Evolutionary conservation across 92 coral and sea anemone genomes (phyloP), one percentile per base, ranked within the genome.

Genomic region (Palythoa grandis): DNA sequence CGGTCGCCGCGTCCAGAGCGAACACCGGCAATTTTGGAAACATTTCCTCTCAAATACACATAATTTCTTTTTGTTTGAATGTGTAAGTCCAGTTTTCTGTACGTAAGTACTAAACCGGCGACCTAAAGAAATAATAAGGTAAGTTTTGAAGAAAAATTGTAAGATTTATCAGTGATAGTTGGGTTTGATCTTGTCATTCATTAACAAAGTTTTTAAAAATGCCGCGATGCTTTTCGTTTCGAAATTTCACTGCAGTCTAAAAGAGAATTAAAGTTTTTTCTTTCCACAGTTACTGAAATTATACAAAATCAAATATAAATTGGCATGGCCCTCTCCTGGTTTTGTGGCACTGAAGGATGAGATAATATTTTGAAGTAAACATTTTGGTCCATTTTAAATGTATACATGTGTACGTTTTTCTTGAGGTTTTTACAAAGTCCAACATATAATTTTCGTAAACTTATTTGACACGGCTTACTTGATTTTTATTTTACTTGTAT

Each of bases 1-100:
- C 92, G 93, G 85, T 82, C 91, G 99, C 98, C 99, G 99, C 99
- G 99, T 95, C 95, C 98, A 83, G 93, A 76, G 82, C 85, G 87
- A 75, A 72, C 83, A 82, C 94, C 92, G 92, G 96, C 87, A 86
- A 88, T 78, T 80, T 80, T 65, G 75, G 60, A 76, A 76, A 40
- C 37, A 16, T 73, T 89, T 70, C 73, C 85, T 91, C 79, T 69
- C 84, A 87, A 80, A 85, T 73, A 84, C 61, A 75, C 87, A 60
- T 79, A 50, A 85, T 12, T 65, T 38, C 69, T 83, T 70, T 78
- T 61, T 83, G 88, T 87, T 58, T 76, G 39, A 50, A 52, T 43
- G 79, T 70, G 25, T 12, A 29, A 9, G 60, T 24, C n/a, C 38
- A 20, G 61, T 54, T 76, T 19, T 15, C 8, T 17, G 19, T 19